These are phyloP conservation scores for Pollachius pollachius DNA, from an alignment of 2,113 vertebrate species.

Conservation along the genomic window DNA sequence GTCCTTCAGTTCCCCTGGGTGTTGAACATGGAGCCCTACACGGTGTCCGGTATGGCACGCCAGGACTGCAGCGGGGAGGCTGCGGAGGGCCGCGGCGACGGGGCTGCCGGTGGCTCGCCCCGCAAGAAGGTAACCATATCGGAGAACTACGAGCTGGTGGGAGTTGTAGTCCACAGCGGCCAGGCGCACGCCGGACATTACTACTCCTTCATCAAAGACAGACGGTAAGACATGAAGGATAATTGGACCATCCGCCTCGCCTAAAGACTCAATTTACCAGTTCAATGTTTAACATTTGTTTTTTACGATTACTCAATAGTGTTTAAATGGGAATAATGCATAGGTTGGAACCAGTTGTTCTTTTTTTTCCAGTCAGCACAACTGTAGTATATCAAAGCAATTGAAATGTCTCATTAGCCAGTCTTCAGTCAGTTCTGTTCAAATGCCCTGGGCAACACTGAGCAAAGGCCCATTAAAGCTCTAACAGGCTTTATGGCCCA, in stretches of 20 bases:
- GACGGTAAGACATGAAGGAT: slow-evolving; percentile 78
- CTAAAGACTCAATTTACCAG: too few relatives aligned
- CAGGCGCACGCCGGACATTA: slow-evolving; percentile 98
- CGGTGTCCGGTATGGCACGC: slow-evolving; percentile 95
- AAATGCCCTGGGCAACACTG: too few relatives aligned
- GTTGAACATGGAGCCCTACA: slow-evolving; percentile 99
- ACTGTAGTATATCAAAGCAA: too few relatives aligned
- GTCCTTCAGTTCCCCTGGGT: slow-evolving; percentile 91
- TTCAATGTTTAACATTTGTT: too few relatives aligned
- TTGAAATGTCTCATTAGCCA: too few relatives aligned
- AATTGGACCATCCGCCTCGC: neutral
- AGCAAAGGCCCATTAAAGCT: too few relatives aligned
- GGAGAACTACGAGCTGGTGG: slow-evolving; percentile 97
- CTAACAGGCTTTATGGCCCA: too few relatives aligned
- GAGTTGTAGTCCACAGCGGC: slow-evolving; percentile 96
- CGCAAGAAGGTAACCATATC: slow-evolving; percentile 97
- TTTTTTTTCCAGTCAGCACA: too few relatives aligned
- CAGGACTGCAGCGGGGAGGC: slow-evolving; percentile 91
- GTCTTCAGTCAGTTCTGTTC: too few relatives aligned
- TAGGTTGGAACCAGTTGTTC: too few relatives aligned
- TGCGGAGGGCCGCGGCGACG: slow-evolving; percentile 81
- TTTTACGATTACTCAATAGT: too few relatives aligned
- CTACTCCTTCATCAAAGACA: slow-evolving; percentile 98
- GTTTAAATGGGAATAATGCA: too few relatives aligned
- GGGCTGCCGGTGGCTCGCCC: slow-evolving; percentile 86